Percentiles rank a stretch among this genome's conserved stretches.
phyloP scores from a whole-genome alignment of 2,113 vertebrate genomes.

The Steatornis caripensis region DNA sequence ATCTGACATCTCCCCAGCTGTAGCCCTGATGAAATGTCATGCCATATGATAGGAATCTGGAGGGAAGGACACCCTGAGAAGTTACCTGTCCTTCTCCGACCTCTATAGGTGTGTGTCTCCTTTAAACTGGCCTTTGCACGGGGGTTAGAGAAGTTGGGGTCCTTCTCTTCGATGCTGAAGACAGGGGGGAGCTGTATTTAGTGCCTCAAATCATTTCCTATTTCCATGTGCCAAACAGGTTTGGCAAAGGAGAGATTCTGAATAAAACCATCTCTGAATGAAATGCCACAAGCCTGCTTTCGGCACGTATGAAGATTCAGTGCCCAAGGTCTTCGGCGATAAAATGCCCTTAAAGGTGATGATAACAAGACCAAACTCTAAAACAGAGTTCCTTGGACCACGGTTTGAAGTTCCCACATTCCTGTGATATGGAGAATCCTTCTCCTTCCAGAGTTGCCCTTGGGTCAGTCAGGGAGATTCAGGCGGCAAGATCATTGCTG shows the following conservation, averaged over 20 bases:
- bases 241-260: neutral
- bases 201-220: neutral
- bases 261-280: neutral
- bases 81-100: neutral
- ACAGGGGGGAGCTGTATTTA: neutral
- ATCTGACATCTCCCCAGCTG: neutral
- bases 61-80: neutral
- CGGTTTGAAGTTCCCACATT: neutral
- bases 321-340: neutral
- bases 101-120: neutral
- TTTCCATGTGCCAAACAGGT: neutral
- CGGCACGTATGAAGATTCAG: neutral
- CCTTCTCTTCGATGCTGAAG: neutral
- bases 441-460: neutral
- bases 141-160: neutral
- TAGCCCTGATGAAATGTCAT: neutral
- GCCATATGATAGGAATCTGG: neutral
- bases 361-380: neutral
- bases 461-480: neutral
- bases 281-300: fast-evolving
- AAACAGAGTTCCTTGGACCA: neutral
- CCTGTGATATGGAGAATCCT: neutral
- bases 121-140: neutral
- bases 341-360: neutral
- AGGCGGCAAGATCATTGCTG: neutral